These are phyloP conservation scores for Craterocephalus amniculus DNA, from an alignment of 2,797 vertebrate genomes.

Conservation along the genomic window DNA sequence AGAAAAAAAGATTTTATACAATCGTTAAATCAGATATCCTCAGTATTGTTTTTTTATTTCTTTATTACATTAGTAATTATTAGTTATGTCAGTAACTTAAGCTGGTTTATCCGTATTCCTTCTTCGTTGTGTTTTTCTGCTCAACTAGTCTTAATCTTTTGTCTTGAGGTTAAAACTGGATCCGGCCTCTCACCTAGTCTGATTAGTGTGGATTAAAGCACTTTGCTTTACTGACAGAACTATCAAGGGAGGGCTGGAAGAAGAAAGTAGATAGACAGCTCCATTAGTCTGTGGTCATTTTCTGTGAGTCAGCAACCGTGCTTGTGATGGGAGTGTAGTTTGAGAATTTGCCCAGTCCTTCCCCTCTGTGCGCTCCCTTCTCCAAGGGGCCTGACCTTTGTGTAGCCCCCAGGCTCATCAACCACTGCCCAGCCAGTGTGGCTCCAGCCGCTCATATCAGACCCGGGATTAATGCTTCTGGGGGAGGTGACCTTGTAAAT, in stretches of 20 bases:
- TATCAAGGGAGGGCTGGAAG: conserved; percentile 49
- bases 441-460: conserved; percentile 81
- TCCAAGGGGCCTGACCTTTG: conserved; percentile 76
- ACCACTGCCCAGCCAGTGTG: conserved; percentile 75
- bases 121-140: conserved; percentile 4
- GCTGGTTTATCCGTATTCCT: neutral
- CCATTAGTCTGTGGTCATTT: conserved; percentile 61
- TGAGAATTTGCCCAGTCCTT: conserved; percentile 72
- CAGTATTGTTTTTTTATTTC: neutral
- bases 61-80: too few species aligned
- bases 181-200: conserved; percentile 38
- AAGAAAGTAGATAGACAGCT: conserved; percentile 58
- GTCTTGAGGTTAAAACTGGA: conserved; percentile 25
- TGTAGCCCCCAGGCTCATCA: conserved; percentile 73
- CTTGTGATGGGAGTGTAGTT: conserved; percentile 55
- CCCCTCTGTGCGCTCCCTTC: conserved; percentile 72
- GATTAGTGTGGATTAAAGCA: conserved; percentile 77
- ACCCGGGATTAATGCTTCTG: conserved; percentile 79
- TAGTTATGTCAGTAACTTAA: neutral
- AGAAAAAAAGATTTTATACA: neutral
- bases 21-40: neutral
- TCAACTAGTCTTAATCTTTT: conserved; percentile 4
- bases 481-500: conserved; percentile 79
- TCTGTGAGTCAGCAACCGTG: conserved; percentile 51
- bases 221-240: conserved; percentile 73